A percentile compares a stretch with the other conserved stretches of the same genome.
Evolutionary conservation across 2,113 vertebrate species (phyloP).

Genomic region (Noctilio leporinus): DNA sequence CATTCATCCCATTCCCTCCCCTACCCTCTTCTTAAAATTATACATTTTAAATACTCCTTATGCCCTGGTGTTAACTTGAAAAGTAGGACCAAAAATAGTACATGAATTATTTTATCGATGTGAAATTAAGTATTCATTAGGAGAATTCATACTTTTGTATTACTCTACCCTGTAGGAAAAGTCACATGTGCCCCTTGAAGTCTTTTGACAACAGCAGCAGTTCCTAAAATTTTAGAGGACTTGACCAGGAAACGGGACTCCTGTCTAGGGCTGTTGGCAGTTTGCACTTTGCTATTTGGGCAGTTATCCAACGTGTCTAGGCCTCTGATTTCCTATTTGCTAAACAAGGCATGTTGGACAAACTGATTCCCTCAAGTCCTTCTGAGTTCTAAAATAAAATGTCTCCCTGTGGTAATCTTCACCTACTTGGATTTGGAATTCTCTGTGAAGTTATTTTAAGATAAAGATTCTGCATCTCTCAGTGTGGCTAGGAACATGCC

Average conservation of each 20-base stretch:
- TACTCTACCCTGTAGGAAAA: not conserved
- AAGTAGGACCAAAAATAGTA: not conserved
- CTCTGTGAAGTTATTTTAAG: slow-evolving; percentile 39
- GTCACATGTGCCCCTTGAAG: not conserved
- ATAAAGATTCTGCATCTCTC: not conserved
- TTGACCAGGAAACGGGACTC: not conserved
- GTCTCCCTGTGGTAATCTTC: not conserved
- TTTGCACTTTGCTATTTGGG: not conserved
- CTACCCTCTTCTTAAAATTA: no score
- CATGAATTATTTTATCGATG: not conserved
- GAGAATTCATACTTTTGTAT: not conserved
- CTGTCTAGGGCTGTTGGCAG: not conserved
- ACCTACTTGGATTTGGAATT: not conserved
- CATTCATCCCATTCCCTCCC: no score
- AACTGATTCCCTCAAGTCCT: not conserved
- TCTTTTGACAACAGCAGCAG: not conserved
- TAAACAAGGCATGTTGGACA: not conserved
- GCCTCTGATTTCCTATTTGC: slow-evolving; percentile 1
- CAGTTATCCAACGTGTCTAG: not conserved
- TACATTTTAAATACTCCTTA: not conserved
- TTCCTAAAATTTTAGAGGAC: not conserved
- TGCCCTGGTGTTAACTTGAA: not conserved
- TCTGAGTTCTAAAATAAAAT: slow-evolving; percentile 34
- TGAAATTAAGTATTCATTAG: not conserved
- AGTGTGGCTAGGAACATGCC: not conserved